phyloP scores from a whole-genome alignment of 1,140 invertebrate species.

The Apolygus lucorum region DNA sequence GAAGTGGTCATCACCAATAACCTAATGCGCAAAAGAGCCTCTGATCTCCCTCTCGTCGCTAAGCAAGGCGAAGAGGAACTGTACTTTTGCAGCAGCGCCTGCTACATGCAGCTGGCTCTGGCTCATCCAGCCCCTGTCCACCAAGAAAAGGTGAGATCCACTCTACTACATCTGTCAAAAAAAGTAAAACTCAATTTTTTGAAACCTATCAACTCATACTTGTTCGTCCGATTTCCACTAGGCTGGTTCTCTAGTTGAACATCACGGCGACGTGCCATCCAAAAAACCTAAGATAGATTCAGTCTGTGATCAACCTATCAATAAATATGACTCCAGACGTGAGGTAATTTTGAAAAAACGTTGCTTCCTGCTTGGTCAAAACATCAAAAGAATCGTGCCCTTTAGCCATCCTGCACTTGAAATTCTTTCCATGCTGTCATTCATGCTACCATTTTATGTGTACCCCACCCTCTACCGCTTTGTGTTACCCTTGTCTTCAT shows the following conservation, averaged over 20 bases:
- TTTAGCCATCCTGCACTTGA: too few species aligned
- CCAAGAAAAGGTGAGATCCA: constrained; percentile 42
- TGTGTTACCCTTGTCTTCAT: too few species aligned
- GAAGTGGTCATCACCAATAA: constrained; percentile 79
- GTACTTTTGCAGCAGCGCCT: constrained; percentile 75
- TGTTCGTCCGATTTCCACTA: constrained; percentile 31
- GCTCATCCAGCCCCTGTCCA: constrained; percentile 42
- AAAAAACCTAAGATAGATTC: constrained; percentile 13
- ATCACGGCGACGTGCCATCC: constrained; percentile 35
- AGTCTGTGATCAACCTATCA: neutral
- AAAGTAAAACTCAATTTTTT: constrained; percentile 20
- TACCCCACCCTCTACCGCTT: too few species aligned
- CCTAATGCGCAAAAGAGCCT: constrained; percentile 67
- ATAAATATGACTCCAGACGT: neutral
- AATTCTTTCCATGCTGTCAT: too few species aligned
- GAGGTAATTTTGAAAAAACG: neutral
- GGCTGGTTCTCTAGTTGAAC: constrained; percentile 54
- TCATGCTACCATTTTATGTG: too few species aligned
- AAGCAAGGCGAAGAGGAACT: constrained; percentile 59
- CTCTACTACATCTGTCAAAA: too few species aligned
- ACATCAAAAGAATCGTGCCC: too few species aligned
- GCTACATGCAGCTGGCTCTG: constrained; percentile 71
- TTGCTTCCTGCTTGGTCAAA: too few species aligned
- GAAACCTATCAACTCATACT: neutral
- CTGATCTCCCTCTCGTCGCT: constrained; percentile 64